These are phyloP conservation scores for Manduca sexta DNA, from an alignment of 1,140 invertebrate genomes.

Conservation along the genomic window DNA sequence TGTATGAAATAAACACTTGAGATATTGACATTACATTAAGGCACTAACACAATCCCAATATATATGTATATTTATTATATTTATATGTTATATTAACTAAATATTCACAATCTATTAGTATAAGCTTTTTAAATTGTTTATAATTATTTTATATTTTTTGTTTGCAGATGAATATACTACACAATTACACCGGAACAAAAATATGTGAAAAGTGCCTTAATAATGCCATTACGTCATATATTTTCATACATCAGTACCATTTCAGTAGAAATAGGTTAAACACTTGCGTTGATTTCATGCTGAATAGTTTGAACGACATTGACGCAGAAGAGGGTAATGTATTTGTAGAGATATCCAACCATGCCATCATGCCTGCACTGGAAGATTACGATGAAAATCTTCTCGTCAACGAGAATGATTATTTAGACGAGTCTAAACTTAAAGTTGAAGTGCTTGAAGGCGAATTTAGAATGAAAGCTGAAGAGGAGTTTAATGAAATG, in stretches of 20 bases:
- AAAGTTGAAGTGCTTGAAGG: slow-evolving; percentile 58
- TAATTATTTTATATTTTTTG: slow-evolving; percentile 31
- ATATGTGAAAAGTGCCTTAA: slow-evolving; percentile 57
- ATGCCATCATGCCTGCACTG: slow-evolving; percentile 37
- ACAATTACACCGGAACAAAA: slow-evolving; percentile 49
- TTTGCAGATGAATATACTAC: slow-evolving; percentile 54
- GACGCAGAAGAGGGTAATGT: slow-evolving; percentile 32
- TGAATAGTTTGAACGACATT: slow-evolving; percentile 31
- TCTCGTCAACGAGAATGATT: slow-evolving; percentile 21
- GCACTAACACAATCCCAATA: no score
- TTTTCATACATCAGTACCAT: slow-evolving; percentile 42
- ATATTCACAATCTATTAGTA: no score
- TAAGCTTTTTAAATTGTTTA: no score
- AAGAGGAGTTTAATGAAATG: slow-evolving; percentile 26
- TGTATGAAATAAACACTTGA: no score
- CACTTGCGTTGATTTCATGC: slow-evolving; percentile 39
- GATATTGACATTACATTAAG: no score
- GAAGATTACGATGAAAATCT: slow-evolving; percentile 21
- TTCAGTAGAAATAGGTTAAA: slow-evolving; percentile 43
- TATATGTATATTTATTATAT: no score
- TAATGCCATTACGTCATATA: slow-evolving; percentile 42
- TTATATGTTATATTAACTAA: no score
- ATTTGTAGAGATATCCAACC: slow-evolving; percentile 46
- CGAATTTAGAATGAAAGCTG: slow-evolving; percentile 49
- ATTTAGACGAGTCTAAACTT: slow-evolving; percentile 31